Conservation (phyloP, 1,140 invertebrate genomes). For the Panagrolaimus sp. region DNA sequence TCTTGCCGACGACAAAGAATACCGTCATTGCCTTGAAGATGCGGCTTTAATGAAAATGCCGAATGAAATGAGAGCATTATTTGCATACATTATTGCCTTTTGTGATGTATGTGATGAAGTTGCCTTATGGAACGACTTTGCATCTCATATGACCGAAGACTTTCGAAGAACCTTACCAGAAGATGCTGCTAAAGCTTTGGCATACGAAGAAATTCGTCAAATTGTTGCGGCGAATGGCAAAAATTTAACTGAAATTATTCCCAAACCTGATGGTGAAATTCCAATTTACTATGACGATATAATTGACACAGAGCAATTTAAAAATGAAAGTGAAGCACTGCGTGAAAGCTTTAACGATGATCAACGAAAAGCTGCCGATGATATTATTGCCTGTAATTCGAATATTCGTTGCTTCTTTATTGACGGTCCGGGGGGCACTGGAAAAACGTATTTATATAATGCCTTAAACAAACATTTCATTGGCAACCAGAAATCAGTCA, state of each 20-base stretch:
- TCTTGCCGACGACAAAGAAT: slow-evolving; percentile 21
- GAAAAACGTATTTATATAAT: slow-evolving; percentile 33
- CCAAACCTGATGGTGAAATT: slow-evolving; percentile 16
- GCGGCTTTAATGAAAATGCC: slow-evolving; percentile 8
- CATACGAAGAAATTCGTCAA: not conserved
- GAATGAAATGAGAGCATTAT: slow-evolving; percentile 20
- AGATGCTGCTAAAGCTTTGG: not conserved
- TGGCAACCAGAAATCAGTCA: not conserved
- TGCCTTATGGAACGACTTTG: slow-evolving; percentile 31
- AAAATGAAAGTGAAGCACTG: not conserved
- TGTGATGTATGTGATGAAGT: slow-evolving; percentile 1
- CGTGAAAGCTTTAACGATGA: not conserved
- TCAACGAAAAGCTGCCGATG: slow-evolving; percentile 7
- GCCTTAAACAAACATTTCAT: slow-evolving; percentile 14
- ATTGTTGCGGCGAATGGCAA: not conserved
- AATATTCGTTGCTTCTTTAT: slow-evolving; percentile 24
- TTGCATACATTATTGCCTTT: slow-evolving; percentile 16
- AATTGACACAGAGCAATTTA: not conserved
- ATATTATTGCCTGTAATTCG: not conserved
- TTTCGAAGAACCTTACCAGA: not conserved
- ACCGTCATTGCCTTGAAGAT: slow-evolving; percentile 24
- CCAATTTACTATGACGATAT: slow-evolving; percentile 18
- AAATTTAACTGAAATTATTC: not conserved
- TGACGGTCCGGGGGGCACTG: slow-evolving; percentile 33
- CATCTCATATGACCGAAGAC: slow-evolving; percentile 21